Percentiles rank a stretch among this genome's conserved stretches.
phyloP scores from a whole-genome alignment of 2,113 vertebrate genomes.

The Oreochromis spilurus region DNA sequence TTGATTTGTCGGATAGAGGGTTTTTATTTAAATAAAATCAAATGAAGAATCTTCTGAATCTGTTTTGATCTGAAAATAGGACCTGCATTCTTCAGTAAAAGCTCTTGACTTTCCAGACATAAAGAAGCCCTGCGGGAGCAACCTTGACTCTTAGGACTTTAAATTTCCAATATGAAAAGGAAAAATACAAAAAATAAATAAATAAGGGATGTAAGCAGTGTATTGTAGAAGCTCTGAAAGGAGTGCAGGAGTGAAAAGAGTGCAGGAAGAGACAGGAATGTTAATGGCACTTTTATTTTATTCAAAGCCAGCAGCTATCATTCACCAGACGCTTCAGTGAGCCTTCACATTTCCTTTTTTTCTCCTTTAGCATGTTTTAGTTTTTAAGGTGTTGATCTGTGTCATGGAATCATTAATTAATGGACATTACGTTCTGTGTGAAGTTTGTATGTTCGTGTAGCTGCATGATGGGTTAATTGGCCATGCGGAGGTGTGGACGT shows the following conservation, averaged over 20 bases:
- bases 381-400: neutral
- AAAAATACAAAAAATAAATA: neutral
- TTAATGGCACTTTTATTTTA: conserved; percentile 46
- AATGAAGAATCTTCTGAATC: neutral
- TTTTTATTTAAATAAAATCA: neutral
- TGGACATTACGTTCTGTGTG: neutral
- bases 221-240: conserved; percentile 2
- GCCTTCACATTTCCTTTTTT: neutral
- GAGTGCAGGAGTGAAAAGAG: neutral
- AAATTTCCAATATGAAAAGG: neutral
- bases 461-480: neutral
- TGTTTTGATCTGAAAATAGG: conserved; percentile 1
- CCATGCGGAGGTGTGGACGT: neutral
- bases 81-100: conserved; percentile 8
- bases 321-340: neutral
- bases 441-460: neutral
- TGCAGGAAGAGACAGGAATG: conserved; percentile 27
- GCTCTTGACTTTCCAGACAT: conserved; percentile 35
- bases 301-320: neutral
- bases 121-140: conserved; percentile 14
- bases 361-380: neutral
- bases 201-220: neutral
- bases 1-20: neutral
- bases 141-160: conserved; percentile 42
- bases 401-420: neutral